phyloP scores from a whole-genome alignment of 1,140 invertebrate species.

The Drosophila athabasca region DNA sequence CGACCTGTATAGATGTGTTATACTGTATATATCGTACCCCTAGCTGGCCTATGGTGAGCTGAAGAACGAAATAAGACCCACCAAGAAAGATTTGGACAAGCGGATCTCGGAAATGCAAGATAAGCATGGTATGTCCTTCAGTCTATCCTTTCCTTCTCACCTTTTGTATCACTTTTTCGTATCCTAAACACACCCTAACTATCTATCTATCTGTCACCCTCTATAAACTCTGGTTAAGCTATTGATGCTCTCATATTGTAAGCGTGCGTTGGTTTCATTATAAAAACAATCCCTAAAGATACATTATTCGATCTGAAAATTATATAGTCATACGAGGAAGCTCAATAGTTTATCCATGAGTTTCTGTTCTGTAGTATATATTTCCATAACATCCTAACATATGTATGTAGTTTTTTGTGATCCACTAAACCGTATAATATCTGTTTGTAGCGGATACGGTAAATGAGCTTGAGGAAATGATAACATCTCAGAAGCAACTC shows the following conservation, averaged over 20 bases:
- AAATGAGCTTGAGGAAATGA: slow-evolving; percentile 92
- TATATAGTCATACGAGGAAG: slow-evolving; percentile 33
- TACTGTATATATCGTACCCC: slow-evolving; percentile 12
- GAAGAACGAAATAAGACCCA: slow-evolving; percentile 85
- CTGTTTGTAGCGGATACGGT: slow-evolving; percentile 90
- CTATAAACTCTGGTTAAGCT: slow-evolving; percentile 85
- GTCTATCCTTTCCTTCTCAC: not conserved
- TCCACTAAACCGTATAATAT: slow-evolving; percentile 31
- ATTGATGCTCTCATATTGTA: slow-evolving; percentile 85
- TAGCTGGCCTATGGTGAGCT: slow-evolving; percentile 83
- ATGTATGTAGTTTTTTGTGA: not conserved
- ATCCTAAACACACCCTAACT: not conserved
- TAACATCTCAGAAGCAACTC: slow-evolving; percentile 93
- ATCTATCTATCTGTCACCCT: not conserved
- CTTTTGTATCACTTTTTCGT: slow-evolving; percentile 6
- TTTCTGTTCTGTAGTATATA: slow-evolving; percentile 60
- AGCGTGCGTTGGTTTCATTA: slow-evolving; percentile 28
- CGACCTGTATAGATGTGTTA: too few relatives aligned
- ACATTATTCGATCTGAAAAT: slow-evolving; percentile 28
- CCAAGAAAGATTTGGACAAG: slow-evolving; percentile 88
- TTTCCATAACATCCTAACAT: slow-evolving; percentile 33
- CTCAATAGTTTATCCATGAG: slow-evolving; percentile 88
- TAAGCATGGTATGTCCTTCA: slow-evolving; percentile 88
- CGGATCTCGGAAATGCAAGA: slow-evolving; percentile 91
- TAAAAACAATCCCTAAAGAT: slow-evolving; percentile 8